phyloP scores from a whole-genome alignment of 2,888 invertebrate species.

The Craniophora ligustri region DNA sequence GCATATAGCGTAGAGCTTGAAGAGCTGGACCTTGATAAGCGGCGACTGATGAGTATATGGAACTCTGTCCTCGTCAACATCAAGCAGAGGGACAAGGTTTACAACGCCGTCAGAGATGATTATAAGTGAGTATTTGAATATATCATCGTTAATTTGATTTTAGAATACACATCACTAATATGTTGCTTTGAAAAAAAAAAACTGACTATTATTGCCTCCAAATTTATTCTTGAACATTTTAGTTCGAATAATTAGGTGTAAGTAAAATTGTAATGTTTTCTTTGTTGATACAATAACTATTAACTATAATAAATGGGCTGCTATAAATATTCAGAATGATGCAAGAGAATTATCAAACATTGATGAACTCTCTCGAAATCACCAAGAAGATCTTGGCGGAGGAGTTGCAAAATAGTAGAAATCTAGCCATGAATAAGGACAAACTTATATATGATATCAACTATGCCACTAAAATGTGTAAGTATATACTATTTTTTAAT shows the following conservation, averaged over 20 bases:
- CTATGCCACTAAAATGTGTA: slow-evolving; percentile 76
- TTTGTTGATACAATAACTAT: too few relatives aligned
- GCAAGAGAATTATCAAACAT: slow-evolving; percentile 87
- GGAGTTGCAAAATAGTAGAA: slow-evolving; percentile 91
- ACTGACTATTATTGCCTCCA: not conserved
- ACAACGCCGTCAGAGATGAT: slow-evolving; percentile 89
- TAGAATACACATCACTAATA: too few relatives aligned
- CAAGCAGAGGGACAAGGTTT: slow-evolving; percentile 90
- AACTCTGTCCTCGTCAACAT: slow-evolving; percentile 92
- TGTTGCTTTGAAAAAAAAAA: not conserved
- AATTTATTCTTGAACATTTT: too few relatives aligned
- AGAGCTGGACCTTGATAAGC: slow-evolving; percentile 91
- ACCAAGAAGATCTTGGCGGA: slow-evolving; percentile 90
- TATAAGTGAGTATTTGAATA: slow-evolving; percentile 71
- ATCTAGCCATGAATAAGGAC: slow-evolving; percentile 88
- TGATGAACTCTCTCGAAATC: slow-evolving; percentile 89
- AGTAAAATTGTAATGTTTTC: too few relatives aligned
- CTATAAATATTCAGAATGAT: slow-evolving; percentile 80
- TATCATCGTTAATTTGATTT: not conserved
- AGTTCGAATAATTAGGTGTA: too few relatives aligned
- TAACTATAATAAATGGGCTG: not conserved
- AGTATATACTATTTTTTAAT: too few relatives aligned
- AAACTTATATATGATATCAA: slow-evolving; percentile 88
- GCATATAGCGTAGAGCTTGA: slow-evolving; percentile 93
- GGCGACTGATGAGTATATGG: slow-evolving; percentile 92